Conservation (phyloP, 2,888 invertebrate genomes). For the Sesia apiformis region DNA sequence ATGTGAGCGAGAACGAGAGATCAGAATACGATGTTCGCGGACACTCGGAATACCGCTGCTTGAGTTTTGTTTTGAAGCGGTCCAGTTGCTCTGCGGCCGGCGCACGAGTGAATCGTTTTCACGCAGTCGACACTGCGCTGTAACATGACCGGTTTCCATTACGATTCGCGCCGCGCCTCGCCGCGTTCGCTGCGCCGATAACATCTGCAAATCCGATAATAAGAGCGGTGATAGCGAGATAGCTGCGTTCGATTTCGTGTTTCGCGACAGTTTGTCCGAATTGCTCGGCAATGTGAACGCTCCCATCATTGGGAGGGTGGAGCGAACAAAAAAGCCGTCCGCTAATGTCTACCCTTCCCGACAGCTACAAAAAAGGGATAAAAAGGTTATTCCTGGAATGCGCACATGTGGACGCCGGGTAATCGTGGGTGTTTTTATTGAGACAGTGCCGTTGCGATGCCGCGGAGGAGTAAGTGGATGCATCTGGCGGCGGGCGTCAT, state of each 20-base stretch:
- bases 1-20: slow-evolving; percentile 24
- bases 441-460: slow-evolving; percentile 54
- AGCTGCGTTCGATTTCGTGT: slow-evolving; percentile 43
- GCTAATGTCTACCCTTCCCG: slow-evolving; percentile 62
- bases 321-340: slow-evolving; percentile 52
- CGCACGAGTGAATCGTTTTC: slow-evolving; percentile 42
- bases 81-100: slow-evolving; percentile 52
- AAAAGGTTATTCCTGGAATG: slow-evolving; percentile 68
- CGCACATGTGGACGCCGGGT: slow-evolving; percentile 63
- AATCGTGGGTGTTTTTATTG: slow-evolving; percentile 48
- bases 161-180: slow-evolving; percentile 49
- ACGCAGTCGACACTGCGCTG: slow-evolving; percentile 20
- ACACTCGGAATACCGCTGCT: slow-evolving; percentile 59
- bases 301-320: slow-evolving; percentile 48
- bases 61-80: slow-evolving; percentile 57
- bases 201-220: slow-evolving; percentile 66
- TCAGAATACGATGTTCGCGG: slow-evolving; percentile 34
- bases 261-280: slow-evolving; percentile 32
- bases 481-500: slow-evolving; percentile 70
- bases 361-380: slow-evolving; percentile 60
- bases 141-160: slow-evolving; percentile 54
- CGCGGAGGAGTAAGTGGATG: slow-evolving; percentile 67
- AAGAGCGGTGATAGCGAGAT: slow-evolving; percentile 54
- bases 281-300: slow-evolving; percentile 56
- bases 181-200: slow-evolving; percentile 43